A percentile compares a stretch with the other conserved stretches of the same genome.
phyloP scores from a whole-genome alignment of 2,113 vertebrate genomes.

The Microtus pennsylvanicus region DNA sequence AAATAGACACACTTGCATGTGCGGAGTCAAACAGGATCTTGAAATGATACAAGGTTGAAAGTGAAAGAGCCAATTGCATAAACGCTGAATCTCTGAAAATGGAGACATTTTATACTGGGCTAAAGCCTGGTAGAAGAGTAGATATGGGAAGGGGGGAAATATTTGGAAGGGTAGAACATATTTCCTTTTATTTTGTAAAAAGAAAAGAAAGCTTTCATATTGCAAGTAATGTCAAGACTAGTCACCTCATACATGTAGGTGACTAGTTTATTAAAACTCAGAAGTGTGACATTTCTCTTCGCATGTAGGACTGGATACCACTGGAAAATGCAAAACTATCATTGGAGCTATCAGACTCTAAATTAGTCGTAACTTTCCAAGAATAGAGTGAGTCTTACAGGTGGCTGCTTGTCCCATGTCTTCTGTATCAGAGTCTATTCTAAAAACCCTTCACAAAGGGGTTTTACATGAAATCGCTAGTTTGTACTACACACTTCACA shows the following conservation, averaged over 20 bases:
- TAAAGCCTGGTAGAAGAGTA: constrained; percentile 6
- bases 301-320: constrained; percentile 34
- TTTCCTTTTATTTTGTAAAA: constrained; percentile 31
- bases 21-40: constrained; percentile 52
- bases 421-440: constrained; percentile 31
- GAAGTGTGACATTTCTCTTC: constrained; percentile 44
- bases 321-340: neutral
- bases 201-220: neutral
- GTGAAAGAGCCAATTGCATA: neutral
- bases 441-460: constrained; percentile 7
- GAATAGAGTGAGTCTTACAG: neutral
- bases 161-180: neutral
- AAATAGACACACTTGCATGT: constrained; percentile 56
- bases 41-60: constrained; percentile 38
- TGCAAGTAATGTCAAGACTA: constrained; percentile 27
- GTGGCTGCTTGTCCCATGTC: constrained; percentile 9
- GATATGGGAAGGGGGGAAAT: neutral
- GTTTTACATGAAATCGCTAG: constrained; percentile 16
- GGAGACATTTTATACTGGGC: constrained; percentile 31
- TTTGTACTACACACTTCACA: constrained; percentile 16
- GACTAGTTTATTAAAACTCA: constrained; percentile 49
- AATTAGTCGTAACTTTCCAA: constrained; percentile 55
- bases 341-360: constrained; percentile 4
- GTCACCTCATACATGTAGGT: constrained; percentile 23
- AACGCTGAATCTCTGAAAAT: constrained; percentile 36